A percentile compares a stretch with the other conserved stretches of the same genome.
These are phyloP conservation scores for Eubucco bourcierii DNA, from an alignment of 2,113 vertebrate genomes.

Conservation along the genomic window DNA sequence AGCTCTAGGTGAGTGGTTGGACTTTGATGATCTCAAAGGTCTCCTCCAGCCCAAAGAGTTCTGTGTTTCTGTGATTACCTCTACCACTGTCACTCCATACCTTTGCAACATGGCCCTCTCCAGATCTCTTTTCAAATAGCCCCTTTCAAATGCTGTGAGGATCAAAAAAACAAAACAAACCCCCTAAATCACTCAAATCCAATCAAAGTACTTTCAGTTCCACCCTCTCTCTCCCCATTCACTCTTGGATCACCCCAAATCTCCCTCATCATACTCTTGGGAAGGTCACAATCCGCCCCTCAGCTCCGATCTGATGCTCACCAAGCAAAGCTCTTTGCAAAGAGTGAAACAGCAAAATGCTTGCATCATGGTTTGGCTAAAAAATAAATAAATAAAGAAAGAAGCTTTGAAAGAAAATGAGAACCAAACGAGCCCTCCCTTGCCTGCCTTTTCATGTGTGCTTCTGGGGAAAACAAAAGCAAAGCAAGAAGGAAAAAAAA, in stretches of 20 bases:
- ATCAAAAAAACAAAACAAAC: background rate
- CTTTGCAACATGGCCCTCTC: no score
- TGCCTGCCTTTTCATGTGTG: background rate
- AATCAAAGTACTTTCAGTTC: background rate
- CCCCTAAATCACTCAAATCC: background rate
- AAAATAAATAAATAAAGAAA: background rate
- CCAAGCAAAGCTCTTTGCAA: background rate
- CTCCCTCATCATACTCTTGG: fast-evolving
- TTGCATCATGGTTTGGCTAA: background rate
- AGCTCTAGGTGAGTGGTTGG: no score
- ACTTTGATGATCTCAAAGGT: no score
- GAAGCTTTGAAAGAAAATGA: background rate
- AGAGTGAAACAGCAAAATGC: background rate
- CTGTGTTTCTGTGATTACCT: no score
- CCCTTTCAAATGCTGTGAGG: no score
- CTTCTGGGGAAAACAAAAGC: background rate
- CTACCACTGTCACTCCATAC: no score
- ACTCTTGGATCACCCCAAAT: background rate
- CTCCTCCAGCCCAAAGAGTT: no score
- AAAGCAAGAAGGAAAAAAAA: no score
- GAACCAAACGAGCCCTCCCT: background rate
- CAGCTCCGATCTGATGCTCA: background rate
- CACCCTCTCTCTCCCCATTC: background rate
- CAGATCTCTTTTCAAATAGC: no score
- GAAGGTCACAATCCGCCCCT: no score